Base-by-base conservation (phyloP, 2,797 vertebrate genomes). In the Borostomias antarcticus region DNA sequence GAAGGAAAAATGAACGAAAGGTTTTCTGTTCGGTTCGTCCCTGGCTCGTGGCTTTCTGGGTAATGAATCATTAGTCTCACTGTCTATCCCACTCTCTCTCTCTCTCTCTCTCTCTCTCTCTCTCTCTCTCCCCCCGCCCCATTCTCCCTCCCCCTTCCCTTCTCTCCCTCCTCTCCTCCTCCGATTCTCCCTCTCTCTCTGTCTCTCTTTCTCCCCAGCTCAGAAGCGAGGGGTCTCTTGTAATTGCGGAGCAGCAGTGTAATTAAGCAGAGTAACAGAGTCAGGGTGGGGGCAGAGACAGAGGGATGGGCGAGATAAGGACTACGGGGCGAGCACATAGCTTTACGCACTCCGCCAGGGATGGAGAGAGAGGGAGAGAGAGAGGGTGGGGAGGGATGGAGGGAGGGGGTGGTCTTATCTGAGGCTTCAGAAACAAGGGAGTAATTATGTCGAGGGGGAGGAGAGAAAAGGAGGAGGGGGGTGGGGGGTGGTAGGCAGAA, bases 231-330 rank as follows among this genome's bases (percentile, higher is more conserved):
- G 21, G 54, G 68, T 58, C 5, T 7, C 33, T 35, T 13, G 2
- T 65, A 53, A 65, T 30, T 66, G 29, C 65, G 60, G 62, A 47
- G 35, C 29, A 57, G 32, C 32, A 40, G 25, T 58, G 52, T 72
- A 66, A 67, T 72, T 51, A 72, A 62, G 64, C 56, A 23, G 13
- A 40, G 64, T 5, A 19, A 62, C 40, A 28, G 29, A 4, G 45
- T 23, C 35, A 26, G 23, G 45, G 30, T 15, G 10, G 23, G 19
- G 47, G 35, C 7, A 35, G 32, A 33, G 32, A 9, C 4, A 4
- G 32, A 33, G 32, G 32, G 8, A 26, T 52, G 29, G 25, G 17
- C 3, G 28, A 53, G 68, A 70, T 64, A 65, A 56, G 23, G 47
- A 45, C 8, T 2, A 35, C 17, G n/a, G 2, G 32, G 50, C 28